These are phyloP conservation scores for Stenotaenia linearis DNA, from an alignment of 2,888 invertebrate species.

Conservation along the genomic window DNA sequence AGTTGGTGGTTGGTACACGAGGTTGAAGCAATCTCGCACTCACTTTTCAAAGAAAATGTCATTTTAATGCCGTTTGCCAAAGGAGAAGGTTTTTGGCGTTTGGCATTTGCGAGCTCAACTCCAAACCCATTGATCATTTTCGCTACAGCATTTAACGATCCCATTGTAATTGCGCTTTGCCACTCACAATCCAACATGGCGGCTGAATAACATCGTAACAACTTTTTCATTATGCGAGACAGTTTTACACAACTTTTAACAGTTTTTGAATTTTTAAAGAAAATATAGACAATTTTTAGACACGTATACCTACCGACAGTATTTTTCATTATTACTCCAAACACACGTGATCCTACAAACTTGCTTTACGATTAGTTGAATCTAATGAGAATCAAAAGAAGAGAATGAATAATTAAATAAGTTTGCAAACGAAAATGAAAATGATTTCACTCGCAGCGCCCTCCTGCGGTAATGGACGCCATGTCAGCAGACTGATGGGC, in stretches of 20 bases:
- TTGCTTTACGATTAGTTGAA: background rate
- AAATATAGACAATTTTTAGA: no score
- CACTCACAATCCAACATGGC: no score
- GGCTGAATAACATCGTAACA: no score
- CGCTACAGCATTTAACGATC: no score
- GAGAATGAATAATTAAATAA: background rate
- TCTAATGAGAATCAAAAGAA: no score
- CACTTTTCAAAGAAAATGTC: constrained; percentile 21
- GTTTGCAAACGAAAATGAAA: background rate
- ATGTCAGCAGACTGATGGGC: constrained; percentile 21
- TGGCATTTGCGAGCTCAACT: background rate
- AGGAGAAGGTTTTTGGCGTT: background rate
- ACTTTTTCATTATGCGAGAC: no score
- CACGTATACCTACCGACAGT: no score
- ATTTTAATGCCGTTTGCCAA: constrained; percentile 1
- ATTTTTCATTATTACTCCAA: no score
- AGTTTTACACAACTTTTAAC: no score
- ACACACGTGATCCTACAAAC: background rate
- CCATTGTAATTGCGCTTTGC: no score
- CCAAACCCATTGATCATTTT: background rate
- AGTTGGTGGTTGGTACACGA: constrained; percentile 11
- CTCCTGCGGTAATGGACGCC: background rate
- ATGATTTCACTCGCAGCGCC: background rate
- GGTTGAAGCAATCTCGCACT: constrained; percentile 17
- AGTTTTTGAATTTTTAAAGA: no score